Conservation (phyloP, 2,797 vertebrate species). For the Gymnocypris eckloni region DNA sequence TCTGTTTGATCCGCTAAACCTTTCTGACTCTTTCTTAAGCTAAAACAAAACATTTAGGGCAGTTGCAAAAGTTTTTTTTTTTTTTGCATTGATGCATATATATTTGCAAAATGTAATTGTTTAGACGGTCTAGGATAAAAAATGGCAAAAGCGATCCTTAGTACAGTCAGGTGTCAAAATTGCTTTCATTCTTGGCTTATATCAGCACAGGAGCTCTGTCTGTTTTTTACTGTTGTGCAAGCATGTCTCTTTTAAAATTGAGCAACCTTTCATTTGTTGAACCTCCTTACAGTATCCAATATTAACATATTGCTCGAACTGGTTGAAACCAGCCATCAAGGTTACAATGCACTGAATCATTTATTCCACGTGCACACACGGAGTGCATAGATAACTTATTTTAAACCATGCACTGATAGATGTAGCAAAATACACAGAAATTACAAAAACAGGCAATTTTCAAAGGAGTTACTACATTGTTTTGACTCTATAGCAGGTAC, state of each 20-base stretch:
- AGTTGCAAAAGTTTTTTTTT: too few relatives aligned
- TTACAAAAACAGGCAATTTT: not conserved
- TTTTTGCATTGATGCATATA: not conserved
- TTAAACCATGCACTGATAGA: not conserved
- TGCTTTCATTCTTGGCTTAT: too few relatives aligned
- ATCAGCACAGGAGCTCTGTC: not conserved
- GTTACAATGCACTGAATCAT: not conserved
- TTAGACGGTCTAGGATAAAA: not conserved
- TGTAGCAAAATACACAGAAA: not conserved
- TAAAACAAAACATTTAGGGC: not conserved
- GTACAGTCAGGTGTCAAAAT: not conserved
- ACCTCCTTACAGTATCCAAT: not conserved
- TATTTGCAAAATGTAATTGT: not conserved
- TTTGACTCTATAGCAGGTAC: not conserved
- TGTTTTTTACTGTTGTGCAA: not conserved
- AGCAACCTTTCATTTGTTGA: not conserved
- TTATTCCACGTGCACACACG: not conserved
- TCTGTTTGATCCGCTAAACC: too few relatives aligned
- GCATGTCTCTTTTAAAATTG: not conserved
- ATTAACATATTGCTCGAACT: not conserved
- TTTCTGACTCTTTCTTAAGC: not conserved
- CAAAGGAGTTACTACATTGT: not conserved
- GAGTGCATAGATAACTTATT: not conserved
- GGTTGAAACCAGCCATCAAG: constrained; percentile 13
- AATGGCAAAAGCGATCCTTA: not conserved